Evolutionary conservation across 23 tunicate species (phyloP).

Genomic region (Ascidia mentula): DNA sequence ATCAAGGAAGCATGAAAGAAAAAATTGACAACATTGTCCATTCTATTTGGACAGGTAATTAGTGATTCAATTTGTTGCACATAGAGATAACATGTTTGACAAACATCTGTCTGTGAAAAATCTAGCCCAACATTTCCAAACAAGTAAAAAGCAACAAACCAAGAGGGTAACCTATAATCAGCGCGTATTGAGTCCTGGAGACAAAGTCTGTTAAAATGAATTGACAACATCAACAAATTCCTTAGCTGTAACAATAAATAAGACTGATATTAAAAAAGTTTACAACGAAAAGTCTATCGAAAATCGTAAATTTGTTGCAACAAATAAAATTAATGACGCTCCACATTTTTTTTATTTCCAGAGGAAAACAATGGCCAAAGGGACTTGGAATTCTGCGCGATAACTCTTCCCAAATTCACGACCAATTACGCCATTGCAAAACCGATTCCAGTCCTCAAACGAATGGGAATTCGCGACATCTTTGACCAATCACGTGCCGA

Average conservation of each 20-base stretch:
- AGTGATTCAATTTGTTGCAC: not conserved
- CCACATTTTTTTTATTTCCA: not conserved
- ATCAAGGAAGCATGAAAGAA: conserved; percentile 2
- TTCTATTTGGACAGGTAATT: conserved; percentile 32
- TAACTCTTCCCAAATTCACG: conserved; percentile 67
- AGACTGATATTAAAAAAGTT: no score
- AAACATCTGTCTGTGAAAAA: no score
- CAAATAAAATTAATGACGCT: not conserved
- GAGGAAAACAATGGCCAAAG: not conserved
- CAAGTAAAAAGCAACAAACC: no score
- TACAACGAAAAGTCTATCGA: no score
- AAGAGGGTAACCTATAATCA: no score
- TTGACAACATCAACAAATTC: no score
- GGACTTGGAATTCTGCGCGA: conserved; percentile 25
- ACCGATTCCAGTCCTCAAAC: conserved; percentile 14
- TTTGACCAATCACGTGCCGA: conserved; percentile 53
- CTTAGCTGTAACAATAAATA: no score
- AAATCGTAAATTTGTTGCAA: no score
- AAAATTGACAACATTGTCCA: conserved; percentile 16
- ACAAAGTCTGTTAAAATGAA: no score
- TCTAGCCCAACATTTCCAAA: no score
- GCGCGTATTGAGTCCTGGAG: no score
- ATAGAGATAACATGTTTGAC: not conserved
- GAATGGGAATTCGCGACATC: conserved; percentile 56
- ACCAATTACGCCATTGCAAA: conserved; percentile 27